These are phyloP conservation scores for Nasonovia ribisnigri DNA, from an alignment of 2,888 invertebrate genomes.

Conservation along the genomic window DNA sequence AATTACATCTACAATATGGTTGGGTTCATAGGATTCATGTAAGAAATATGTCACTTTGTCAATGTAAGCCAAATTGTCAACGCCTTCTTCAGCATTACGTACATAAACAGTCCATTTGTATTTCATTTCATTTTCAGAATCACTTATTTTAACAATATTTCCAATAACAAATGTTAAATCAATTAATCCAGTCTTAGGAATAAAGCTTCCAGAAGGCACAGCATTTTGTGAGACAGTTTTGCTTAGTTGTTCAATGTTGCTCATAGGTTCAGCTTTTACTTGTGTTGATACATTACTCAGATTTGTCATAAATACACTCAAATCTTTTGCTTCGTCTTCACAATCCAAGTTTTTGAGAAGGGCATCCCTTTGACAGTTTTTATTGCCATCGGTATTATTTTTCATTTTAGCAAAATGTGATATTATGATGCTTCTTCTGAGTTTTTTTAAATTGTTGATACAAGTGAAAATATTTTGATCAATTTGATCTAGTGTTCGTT, in stretches of 20 bases:
- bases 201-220: background rate
- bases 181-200: constrained; percentile 30
- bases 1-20: constrained; percentile 55
- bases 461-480: constrained; percentile 45
- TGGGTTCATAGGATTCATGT: constrained; percentile 64
- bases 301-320: constrained; percentile 45
- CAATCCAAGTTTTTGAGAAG: constrained; percentile 49
- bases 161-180: constrained; percentile 50
- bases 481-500: constrained; percentile 45
- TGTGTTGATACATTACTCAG: constrained; percentile 15
- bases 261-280: background rate
- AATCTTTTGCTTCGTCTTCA: constrained; percentile 53
- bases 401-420: constrained; percentile 60
- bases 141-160: constrained; percentile 50
- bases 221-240: constrained; percentile 12
- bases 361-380: constrained; percentile 50
- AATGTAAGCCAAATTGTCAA: constrained; percentile 52
- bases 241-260: constrained; percentile 28
- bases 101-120: constrained; percentile 65
- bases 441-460: constrained; percentile 42
- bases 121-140: constrained; percentile 52
- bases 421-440: constrained; percentile 42
- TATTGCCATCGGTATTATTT: constrained; percentile 51
- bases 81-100: constrained; percentile 50
- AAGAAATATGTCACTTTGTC: constrained; percentile 59